These are phyloP conservation scores for Tricholaema leucomelas DNA, from an alignment of 2,113 vertebrate species.

Conservation along the genomic window DNA sequence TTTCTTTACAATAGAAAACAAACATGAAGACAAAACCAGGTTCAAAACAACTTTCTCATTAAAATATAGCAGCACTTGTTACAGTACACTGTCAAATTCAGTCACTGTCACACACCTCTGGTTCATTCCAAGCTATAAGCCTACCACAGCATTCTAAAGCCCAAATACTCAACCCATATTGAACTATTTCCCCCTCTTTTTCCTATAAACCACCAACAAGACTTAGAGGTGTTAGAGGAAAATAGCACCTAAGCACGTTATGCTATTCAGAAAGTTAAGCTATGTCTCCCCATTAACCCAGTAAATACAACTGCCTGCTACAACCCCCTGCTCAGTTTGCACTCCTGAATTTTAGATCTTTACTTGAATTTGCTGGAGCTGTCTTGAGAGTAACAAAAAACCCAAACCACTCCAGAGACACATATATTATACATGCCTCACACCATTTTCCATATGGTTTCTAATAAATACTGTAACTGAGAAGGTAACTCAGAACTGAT, in stretches of 20 bases:
- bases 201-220: not conserved
- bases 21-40: not conserved
- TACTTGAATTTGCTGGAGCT: not conserved
- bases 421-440: not conserved
- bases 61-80: accelerated
- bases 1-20: not conserved
- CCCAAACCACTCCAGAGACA: not conserved
- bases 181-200: not conserved
- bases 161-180: not conserved
- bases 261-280: not conserved
- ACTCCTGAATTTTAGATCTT: not conserved
- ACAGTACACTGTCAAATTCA: not conserved
- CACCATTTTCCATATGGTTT: not conserved
- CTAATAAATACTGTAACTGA: not conserved
- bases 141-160: not conserved
- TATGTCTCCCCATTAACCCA: not conserved
- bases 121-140: not conserved
- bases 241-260: not conserved
- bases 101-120: not conserved
- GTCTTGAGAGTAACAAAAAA: not conserved
- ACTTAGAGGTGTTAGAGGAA: not conserved
- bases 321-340: not conserved
- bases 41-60: not conserved
- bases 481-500: not conserved
- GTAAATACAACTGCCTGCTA: not conserved